Evolutionary conservation across 1,140 invertebrate species (phyloP), one percentile per base, ranked within the genome.

Genomic region (Brachionus rotundiformis): DNA sequence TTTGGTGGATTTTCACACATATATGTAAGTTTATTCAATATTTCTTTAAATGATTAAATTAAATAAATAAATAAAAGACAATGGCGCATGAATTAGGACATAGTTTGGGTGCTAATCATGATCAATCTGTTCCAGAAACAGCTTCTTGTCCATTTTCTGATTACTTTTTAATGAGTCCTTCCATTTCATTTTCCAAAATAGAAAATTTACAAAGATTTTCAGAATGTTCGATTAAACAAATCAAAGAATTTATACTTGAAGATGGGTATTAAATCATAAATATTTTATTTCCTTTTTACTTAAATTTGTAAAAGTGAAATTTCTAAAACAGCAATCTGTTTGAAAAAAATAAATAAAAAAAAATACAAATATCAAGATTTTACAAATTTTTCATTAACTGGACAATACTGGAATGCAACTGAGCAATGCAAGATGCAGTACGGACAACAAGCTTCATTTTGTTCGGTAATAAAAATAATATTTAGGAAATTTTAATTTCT

Each of bases 71-170:
- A 11, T n/a, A 27, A 29, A 11, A 63, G 61, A 16, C 3, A 6
- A 63, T 63, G 11, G 61, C 61, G n/a, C 61, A 63, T 29, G 61
- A 63, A 16, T 63, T 63, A 29, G 61, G 61, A 4, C 61, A 63
- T 16, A 63, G 25, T 11, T 63, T 63, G 29, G 61, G 61, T 5
- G 61, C 61, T 29, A 63, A 33, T 63, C 61, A 63, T 63, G 61
- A 63, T 63, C 61, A 63, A 33, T 29, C 25, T 27, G 61, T 29
- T 29, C 61, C 61, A 63, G 61, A 63, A 33, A 29, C 61, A 27
- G 29, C 16, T 29, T 13, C 25, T 63, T 63, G 61, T 63, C 11
- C 5, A 29, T 13, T 11, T 8, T 33, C 25, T 13, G 61, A 63
- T 6, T 63, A 31, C 25, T 63, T 63, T 63, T 29, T 63, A 10